phyloP scores from a whole-genome alignment of 2,888 invertebrate species.

The Plebejus melissa region DNA sequence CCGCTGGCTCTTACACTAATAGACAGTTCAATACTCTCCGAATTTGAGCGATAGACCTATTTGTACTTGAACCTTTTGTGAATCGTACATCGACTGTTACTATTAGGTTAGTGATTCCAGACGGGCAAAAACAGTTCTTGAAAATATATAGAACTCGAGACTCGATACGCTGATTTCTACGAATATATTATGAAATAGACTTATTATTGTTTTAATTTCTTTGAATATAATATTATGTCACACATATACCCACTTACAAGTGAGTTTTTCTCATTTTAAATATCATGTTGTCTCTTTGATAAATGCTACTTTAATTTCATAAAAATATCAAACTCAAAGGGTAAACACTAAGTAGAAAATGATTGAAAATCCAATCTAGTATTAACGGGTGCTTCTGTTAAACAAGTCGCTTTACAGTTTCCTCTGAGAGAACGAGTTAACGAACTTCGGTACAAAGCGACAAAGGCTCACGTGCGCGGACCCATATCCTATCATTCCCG shows the following conservation, averaged over 20 bases:
- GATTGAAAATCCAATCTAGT: background rate
- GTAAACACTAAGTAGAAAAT: background rate
- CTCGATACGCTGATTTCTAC: background rate
- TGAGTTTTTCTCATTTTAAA: background rate
- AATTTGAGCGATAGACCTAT: background rate
- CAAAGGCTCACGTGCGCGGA: background rate
- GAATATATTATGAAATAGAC: background rate
- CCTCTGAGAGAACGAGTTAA: background rate
- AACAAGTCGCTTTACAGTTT: background rate
- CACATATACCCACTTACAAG: background rate
- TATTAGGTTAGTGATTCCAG: background rate
- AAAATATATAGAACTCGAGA: background rate
- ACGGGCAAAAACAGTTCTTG: background rate
- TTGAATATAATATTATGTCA: too few species aligned
- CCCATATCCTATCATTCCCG: background rate
- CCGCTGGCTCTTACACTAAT: background rate
- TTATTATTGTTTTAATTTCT: background rate
- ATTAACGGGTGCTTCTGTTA: background rate
- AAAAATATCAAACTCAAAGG: background rate
- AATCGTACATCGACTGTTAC: background rate
- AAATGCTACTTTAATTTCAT: too few species aligned
- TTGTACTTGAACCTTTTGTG: constrained; percentile 1
- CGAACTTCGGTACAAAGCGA: constrained; percentile 2
- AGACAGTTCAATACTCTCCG: constrained; percentile 13
- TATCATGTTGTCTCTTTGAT: too few species aligned